Evolutionary conservation across 1,140 invertebrate species (phyloP), one percentile per base, ranked within the genome.

Genomic region (Drosophila kepulauana): DNA sequence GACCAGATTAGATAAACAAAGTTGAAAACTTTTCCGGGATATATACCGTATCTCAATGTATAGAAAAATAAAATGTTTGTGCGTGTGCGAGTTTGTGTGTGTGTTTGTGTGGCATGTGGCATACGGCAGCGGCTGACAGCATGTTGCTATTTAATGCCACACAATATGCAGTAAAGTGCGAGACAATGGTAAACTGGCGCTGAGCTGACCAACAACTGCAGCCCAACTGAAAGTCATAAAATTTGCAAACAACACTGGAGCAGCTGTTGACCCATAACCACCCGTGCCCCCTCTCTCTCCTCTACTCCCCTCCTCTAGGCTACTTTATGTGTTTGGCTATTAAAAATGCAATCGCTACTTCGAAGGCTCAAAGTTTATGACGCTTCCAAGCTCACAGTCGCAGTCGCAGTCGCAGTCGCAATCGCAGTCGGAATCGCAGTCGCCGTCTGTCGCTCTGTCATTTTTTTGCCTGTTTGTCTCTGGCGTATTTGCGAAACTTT

Each of bases 271-370:
- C 43, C 57, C 16, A 61, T 43, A 13, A 51, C 57, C 69, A 49
- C 54, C 15, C 16, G 30, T 16, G 4, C 20, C 30, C 0, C 33
- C 4, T 28, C 6, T 15, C 28, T 38, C 20, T 3, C 13, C 10
- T 6, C 33, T 8, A n/a, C 5, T 5, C 3, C 30, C 30, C 30
- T 41, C 46, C 28, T 25, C 20, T 25, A 25, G 4, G 20, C 3
- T 62, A 52, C 65, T 87, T 86, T 77, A 71, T 82, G 68, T 80
- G 74, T 56, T 25, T 76, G 80, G 72, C 77, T 73, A 88, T 87
- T 84, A 84, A 88, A 84, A 88, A 75, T 59, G 80, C 80, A 80
- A 74, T 88, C 85, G 77, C 77, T 84, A 87, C 84, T 78, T 87
- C 77, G 82, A 84, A 80, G 80, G 73, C 84, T 88, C 61, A 82